Evolutionary conservation across 2,113 vertebrate species (phyloP), one percentile per base, ranked within the genome.

Genomic region (Lepisosteus osseus): DNA sequence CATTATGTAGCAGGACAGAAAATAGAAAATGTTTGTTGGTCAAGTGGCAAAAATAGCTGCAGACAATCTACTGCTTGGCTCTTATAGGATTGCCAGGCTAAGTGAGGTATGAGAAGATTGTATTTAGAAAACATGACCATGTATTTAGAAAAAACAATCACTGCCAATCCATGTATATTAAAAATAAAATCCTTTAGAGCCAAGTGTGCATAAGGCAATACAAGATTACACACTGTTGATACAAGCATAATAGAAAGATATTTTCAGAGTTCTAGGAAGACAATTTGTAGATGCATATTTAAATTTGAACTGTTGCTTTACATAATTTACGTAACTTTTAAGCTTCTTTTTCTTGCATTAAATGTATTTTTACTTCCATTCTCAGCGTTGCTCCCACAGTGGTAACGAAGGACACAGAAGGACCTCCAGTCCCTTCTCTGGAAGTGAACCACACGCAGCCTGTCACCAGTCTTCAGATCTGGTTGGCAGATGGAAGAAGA

Each of bases 401-500:
- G 59, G 84, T 97, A 76, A 95, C 89, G 82, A 90, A 93, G 68
- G 93, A 90, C 41, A 89, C 88, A 81, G 83, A 88, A 76, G 92
- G 86, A 80, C 85, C 79, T 83, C 89, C 88, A 71, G 82, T 94
- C 67, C 92, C 93, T 70, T 72, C 89, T 82, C 93, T 99, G 75
- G 89, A 92, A 70, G 84, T 98, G 80, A 93, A 94, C 82, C 86
- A 92, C 76, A 73, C 87, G 82, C 94, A 97, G 72, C 95, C 97
- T 3, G 73, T 94, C 71, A 98, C 97, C 76, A 95, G 85, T 13
- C 72, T 99, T 77, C 95, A 96, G 90, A 97, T 99, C 76, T 98
- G 96, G 97, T 85, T 99, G 87, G 94, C 94, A 42, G 94, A 95
- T n/a, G 96, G 96, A 76, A 92, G 94, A 74, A 93, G 95, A 77